These are phyloP conservation scores for Micoletzkya japonica DNA, from an alignment of 2,888 invertebrate species.

Conservation along the genomic window DNA sequence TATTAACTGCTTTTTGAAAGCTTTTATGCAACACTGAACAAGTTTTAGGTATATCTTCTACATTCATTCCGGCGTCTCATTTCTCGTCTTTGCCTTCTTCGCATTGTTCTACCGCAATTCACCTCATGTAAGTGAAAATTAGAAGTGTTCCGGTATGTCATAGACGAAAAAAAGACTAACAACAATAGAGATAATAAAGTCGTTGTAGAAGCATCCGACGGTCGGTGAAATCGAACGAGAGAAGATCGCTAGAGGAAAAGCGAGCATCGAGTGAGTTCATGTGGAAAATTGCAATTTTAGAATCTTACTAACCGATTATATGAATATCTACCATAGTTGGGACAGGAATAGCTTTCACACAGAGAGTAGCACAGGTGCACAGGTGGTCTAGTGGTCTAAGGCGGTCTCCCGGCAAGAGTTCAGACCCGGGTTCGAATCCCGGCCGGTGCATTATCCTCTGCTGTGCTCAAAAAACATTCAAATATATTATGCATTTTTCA, in stretches of 20 bases:
- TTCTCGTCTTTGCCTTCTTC: slow-evolving; percentile 37
- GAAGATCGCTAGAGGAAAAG: slow-evolving; percentile 52
- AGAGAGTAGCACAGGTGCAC: no score
- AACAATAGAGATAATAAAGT: neutral
- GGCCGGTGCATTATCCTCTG: neutral
- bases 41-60: no score
- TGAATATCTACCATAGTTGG: no score
- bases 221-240: slow-evolving; percentile 49
- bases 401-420: no score
- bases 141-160: no score
- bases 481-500: no score
- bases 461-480: neutral
- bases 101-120: slow-evolving; percentile 46
- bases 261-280: slow-evolving; percentile 29
- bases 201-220: slow-evolving; percentile 43
- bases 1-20: no score
- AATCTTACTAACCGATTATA: no score
- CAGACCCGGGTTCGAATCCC: neutral
- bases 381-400: no score
- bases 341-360: no score
- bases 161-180: neutral
- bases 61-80: slow-evolving; percentile 37
- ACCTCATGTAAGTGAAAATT: neutral
- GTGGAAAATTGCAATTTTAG: neutral
- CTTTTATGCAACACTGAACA: no score